These are phyloP conservation scores for Pongo pygmaeus DNA, from an alignment of 2,113 vertebrate genomes.

Conservation along the genomic window DNA sequence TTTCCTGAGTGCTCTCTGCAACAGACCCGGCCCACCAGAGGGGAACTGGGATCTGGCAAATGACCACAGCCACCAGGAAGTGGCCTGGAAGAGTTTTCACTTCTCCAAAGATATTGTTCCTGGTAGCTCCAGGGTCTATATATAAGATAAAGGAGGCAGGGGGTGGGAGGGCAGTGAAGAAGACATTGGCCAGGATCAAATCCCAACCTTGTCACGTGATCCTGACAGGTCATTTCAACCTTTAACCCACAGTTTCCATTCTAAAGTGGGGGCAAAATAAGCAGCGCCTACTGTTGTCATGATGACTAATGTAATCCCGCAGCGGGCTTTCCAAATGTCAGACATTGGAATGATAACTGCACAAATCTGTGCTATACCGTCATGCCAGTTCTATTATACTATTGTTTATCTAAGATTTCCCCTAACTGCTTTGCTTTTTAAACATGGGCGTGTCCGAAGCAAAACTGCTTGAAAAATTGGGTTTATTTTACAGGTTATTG, in stretches of 20 bases:
- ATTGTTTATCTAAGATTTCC: not conserved
- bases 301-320: not conserved
- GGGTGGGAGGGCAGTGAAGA: not conserved
- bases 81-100: not conserved
- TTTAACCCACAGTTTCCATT: not conserved
- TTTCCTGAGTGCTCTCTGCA: not conserved
- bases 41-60: not conserved
- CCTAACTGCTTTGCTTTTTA: not conserved
- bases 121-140: not conserved
- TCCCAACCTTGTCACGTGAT: not conserved
- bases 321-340: not conserved
- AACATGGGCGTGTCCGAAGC: not conserved
- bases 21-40: not conserved
- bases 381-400: not conserved
- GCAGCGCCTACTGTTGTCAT: rapidly evolving
- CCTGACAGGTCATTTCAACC: not conserved
- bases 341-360: not conserved
- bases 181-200: not conserved
- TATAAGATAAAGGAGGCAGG: not conserved
- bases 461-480: not conserved
- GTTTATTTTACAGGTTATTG: not conserved
- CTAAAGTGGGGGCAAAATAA: not conserved
- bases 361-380: not conserved
- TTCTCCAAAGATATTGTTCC: slow-evolving; percentile 17
- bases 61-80: not conserved